Evolutionary conservation across 30 jellyfish, hydroid and myxozoan species (phyloP).

Genomic region (Hydractinia symbiolongicarpus): DNA sequence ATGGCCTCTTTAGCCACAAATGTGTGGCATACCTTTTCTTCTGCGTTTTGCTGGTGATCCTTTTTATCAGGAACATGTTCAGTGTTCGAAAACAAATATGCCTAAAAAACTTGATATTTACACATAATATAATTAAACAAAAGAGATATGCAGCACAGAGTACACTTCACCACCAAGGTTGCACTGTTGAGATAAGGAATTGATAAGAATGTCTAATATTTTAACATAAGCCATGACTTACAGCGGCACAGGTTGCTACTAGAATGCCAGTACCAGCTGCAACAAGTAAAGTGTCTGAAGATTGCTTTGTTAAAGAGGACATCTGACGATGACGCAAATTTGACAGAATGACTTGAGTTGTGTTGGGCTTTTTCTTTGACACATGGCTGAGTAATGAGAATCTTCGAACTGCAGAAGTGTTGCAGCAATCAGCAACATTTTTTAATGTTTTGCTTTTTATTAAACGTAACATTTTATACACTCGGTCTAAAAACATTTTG

Average conservation of each 20-base stretch:
- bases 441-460: not conserved
- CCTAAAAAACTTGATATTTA: too few species aligned
- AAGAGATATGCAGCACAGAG: too few species aligned
- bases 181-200: too few species aligned
- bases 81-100: too few species aligned
- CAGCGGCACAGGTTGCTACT: not conserved
- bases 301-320: slow-evolving; percentile 12
- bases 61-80: too few species aligned
- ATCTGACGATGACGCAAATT: not conserved
- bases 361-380: not conserved
- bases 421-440: not conserved
- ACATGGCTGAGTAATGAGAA: not conserved
- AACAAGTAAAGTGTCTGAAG: slow-evolving; percentile 4
- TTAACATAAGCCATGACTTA: not conserved
- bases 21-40: too few species aligned
- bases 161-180: too few species aligned
- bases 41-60: too few species aligned
- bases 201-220: too few species aligned
- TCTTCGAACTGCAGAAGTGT: not conserved
- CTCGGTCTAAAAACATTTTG: not conserved
- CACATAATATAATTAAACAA: too few species aligned
- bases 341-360: not conserved
- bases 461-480: not conserved
- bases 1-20: too few species aligned
- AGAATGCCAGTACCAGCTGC: slow-evolving; percentile 24